Evolutionary conservation across 2,797 vertebrate species (phyloP), one percentile per base, ranked within the genome.

Genomic region (Onychomys leucogaster): DNA sequence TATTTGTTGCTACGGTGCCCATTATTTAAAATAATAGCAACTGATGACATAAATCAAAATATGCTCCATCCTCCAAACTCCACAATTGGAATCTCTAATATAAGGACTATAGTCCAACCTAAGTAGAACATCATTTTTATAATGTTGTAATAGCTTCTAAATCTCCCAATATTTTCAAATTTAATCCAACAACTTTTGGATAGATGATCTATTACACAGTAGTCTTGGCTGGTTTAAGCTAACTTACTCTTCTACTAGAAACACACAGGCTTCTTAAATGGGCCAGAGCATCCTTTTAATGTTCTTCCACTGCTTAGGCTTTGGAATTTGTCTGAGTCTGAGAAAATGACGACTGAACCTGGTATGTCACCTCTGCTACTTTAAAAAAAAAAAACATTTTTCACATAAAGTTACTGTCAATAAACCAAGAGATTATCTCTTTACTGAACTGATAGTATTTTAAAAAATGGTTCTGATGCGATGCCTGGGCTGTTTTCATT

Each of bases 271-370:
- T 90, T 96, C 80, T 52, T 29, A 75, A 77, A 93, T 88, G 6
- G 23, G 27, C 75, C 43, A 65, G n/a, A 59, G 52, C 55, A 86
- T 32, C n/a, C 77, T 32, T 43, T 59, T 57, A 89, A 69, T 29
- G 6, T 55, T 46, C 8, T 80, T 80, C 69, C 34, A 73, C 14
- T 34, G 43, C 77, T 76, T 88, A 81, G 63, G 92, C 21, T 85
- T n/a, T 61, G 57, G 37, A 78, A 55, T 52, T 19, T 86, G 27
- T 49, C 41, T 49, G 46, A 95, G 43, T 78, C 41, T 89, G 41
- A 96, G 93, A 96, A 86, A 92, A 91, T 69, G 63, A 63, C 12
- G 55, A 77, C 23, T 49, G 67, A 65, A 41, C 61, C 91, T 32
- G 1, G 37, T 34, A 78, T 59, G 32, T 46, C 12, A 81, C 43